Conservation (phyloP, 2,113 vertebrate species). For the Melanerpes formicivorus region DNA sequence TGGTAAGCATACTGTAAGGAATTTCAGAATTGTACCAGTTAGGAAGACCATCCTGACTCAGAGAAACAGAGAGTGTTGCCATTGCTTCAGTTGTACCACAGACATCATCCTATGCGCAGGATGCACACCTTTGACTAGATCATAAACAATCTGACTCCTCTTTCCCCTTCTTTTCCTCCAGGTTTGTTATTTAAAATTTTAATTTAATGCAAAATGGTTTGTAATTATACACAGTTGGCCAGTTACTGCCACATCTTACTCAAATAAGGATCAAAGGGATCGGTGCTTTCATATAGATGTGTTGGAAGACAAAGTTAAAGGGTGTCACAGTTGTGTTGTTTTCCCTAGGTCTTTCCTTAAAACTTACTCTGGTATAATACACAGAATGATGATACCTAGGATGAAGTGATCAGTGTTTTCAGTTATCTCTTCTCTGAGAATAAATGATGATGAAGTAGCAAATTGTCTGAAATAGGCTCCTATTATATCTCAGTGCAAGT, state of each 20-base stretch:
- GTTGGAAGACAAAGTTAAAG: background rate
- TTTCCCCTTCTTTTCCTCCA: background rate
- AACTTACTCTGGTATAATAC: background rate
- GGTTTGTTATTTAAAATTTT: background rate
- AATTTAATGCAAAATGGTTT: background rate
- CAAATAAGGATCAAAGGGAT: background rate
- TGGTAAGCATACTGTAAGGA: background rate
- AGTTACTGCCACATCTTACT: background rate
- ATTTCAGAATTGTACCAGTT: background rate
- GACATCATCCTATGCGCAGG: background rate
- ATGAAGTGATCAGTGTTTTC: background rate
- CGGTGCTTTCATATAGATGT: background rate
- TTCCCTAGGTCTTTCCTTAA: background rate
- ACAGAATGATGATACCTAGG: background rate
- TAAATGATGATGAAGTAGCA: background rate
- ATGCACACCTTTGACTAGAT: background rate
- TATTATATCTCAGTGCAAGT: background rate
- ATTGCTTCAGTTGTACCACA: background rate
- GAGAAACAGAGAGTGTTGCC: background rate
- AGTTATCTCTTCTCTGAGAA: background rate
- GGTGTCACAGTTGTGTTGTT: background rate
- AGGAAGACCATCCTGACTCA: background rate
- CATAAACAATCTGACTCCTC: background rate
- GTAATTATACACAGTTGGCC: background rate
- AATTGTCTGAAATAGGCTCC: background rate